Conservation (phyloP, 2,113 vertebrate species). For the Kryptolebias marmoratus region DNA sequence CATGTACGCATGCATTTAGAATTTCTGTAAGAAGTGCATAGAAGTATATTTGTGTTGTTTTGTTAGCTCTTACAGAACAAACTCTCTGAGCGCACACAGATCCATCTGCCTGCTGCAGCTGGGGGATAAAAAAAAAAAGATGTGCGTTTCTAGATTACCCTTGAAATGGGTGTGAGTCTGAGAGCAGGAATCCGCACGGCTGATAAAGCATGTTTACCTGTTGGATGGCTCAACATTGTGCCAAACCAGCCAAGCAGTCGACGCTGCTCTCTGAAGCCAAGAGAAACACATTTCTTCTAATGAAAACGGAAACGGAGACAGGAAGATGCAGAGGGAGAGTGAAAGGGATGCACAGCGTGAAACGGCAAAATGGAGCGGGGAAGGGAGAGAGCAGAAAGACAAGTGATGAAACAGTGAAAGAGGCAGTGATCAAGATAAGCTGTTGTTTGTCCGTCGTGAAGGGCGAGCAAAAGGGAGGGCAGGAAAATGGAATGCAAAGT, state of each 20-base stretch:
- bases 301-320: slow-evolving; percentile 43
- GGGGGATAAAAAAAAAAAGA: slow-evolving; percentile 17
- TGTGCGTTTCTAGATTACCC: slow-evolving; percentile 26
- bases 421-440: slow-evolving; percentile 15
- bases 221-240: slow-evolving; percentile 33
- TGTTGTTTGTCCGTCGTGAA: slow-evolving; percentile 13
- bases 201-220: slow-evolving; percentile 66
- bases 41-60: slow-evolving; percentile 22
- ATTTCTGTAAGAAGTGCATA: slow-evolving; percentile 31
- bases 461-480: slow-evolving; percentile 16
- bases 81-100: slow-evolving; percentile 25
- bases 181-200: slow-evolving; percentile 30
- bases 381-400: slow-evolving; percentile 11
- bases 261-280: slow-evolving; percentile 32
- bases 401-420: slow-evolving; percentile 30
- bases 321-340: slow-evolving; percentile 18
- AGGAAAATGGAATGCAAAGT: slow-evolving; percentile 22
- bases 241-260: slow-evolving; percentile 51
- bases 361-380: slow-evolving; percentile 13
- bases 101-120: slow-evolving; percentile 17
- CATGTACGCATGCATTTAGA: slow-evolving; percentile 20
- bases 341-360: slow-evolving; percentile 25
- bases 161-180: slow-evolving; percentile 27
- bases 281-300: slow-evolving; percentile 42
- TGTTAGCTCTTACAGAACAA: slow-evolving; percentile 21